These are phyloP conservation scores for Stichopus horrens DNA, from an alignment of 53 echinoderm and acorn worm genomes.

Conservation along the genomic window DNA sequence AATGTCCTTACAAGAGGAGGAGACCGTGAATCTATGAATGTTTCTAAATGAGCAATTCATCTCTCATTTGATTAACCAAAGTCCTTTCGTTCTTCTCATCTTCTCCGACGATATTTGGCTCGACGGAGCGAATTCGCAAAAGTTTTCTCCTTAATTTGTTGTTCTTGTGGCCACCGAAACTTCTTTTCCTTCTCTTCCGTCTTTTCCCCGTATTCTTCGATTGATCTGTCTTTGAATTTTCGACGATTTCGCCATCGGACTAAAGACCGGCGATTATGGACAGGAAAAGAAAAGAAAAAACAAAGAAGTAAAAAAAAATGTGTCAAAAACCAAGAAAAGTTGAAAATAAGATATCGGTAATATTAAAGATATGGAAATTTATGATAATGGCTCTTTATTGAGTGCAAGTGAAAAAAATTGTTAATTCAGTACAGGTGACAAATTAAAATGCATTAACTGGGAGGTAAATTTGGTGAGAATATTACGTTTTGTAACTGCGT, in stretches of 20 bases:
- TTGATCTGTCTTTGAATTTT: background rate
- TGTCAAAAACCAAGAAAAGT: background rate
- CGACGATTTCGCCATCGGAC: background rate
- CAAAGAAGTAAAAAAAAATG: background rate
- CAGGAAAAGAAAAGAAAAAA: background rate
- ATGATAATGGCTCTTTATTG: background rate
- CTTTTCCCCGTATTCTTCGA: background rate
- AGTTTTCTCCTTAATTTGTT: constrained; percentile 1
- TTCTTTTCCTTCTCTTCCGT: background rate
- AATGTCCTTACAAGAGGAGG: no score
- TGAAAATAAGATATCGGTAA: background rate
- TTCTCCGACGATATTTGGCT: background rate
- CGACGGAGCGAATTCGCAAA: constrained; percentile 4
- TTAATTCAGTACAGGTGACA: no score
- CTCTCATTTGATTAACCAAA: background rate
- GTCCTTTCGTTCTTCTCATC: background rate
- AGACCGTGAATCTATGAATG: no score
- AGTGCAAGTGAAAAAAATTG: no score
- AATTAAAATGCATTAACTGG: no score
- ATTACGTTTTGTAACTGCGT: no score
- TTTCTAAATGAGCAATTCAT: background rate
- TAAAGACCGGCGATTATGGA: background rate
- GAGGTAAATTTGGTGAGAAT: no score
- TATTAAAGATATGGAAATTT: background rate
- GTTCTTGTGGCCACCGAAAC: background rate